Base-by-base conservation (phyloP, 2,888 invertebrate species). In the Zygaena filipendulae region DNA sequence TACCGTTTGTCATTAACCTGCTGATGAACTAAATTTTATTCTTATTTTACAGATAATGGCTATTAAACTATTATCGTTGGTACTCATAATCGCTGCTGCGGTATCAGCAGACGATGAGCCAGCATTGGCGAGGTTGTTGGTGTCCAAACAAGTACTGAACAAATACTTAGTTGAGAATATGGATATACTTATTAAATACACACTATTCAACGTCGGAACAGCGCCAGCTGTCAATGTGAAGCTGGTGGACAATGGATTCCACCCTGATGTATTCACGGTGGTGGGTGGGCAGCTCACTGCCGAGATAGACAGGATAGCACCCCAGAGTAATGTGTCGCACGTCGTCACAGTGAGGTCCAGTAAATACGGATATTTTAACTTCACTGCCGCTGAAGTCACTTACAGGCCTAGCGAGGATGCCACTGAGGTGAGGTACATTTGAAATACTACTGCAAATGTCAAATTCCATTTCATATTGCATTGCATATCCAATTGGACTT, bases 121-220 rank as follows among this genome's bases (percentile, higher is more conserved):
- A 22, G 81, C 87, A 24, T 84, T 86, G 29, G 96, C 97, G 11
- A 85, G 90, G 49, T 80, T 98, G 25, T 77, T 98, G 37, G 88
- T 95, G 12, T 92, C 94, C 6, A 98, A 98, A 75, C 92, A 94
- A 72, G 90, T 98, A 51, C 83, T 97, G 35, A 98, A 98, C 63
- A 94, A 92, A 74, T 97, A 95, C 60, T 81, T 98, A 38, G 97
- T 99, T 1, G 97, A 98, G 81, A 91, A 91, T 55, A 93, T 95
- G 87, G 98, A 99, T 64, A 87, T 98, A 48, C 86, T 97, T 38
- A 88, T 98, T 21, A 94, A 97, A 77, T 98, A 98, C 64, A 92
- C 91, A 8, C 81, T 98, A 32, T 95, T 87, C 79, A 98, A 98
- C 64, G 90, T 97, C 36, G 98, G 98, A 26, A 91, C 86, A 36